These are phyloP conservation scores for Luperina testacea DNA, from an alignment of 2,888 invertebrate species.

Conservation along the genomic window DNA sequence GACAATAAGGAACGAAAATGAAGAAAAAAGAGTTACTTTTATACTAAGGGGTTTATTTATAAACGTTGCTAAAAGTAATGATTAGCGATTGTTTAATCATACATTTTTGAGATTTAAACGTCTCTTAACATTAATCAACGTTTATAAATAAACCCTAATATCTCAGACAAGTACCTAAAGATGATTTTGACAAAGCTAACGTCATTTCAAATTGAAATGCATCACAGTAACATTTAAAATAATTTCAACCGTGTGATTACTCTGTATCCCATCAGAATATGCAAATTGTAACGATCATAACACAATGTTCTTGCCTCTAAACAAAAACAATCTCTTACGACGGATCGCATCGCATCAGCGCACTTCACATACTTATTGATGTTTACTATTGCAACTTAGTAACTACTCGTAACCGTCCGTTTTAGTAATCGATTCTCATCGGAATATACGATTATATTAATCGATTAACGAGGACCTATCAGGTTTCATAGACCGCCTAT, in stretches of 20 bases:
- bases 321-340: slow-evolving; percentile 59
- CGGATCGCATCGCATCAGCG: slow-evolving; percentile 56
- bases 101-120: neutral
- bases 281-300: slow-evolving; percentile 62
- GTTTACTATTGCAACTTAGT: slow-evolving; percentile 61
- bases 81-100: neutral
- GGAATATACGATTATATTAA: slow-evolving; percentile 63
- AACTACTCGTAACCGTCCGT: slow-evolving; percentile 62
- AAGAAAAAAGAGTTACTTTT: neutral
- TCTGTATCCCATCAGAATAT: slow-evolving; percentile 61
- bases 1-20: neutral
- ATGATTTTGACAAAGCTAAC: slow-evolving; percentile 17
- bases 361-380: slow-evolving; percentile 55
- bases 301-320: slow-evolving; percentile 44
- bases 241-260: slow-evolving; percentile 53
- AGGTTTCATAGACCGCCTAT: slow-evolving; percentile 48
- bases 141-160: neutral
- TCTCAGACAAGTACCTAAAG: neutral
- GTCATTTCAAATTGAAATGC: slow-evolving; percentile 26
- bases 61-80: neutral
- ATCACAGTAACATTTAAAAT: slow-evolving; percentile 47
- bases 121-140: neutral
- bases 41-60: neutral
- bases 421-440: slow-evolving; percentile 65
- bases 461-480: slow-evolving; percentile 56